Conservation (phyloP, 2,113 vertebrate species). For the Diadophis punctatus region DNA sequence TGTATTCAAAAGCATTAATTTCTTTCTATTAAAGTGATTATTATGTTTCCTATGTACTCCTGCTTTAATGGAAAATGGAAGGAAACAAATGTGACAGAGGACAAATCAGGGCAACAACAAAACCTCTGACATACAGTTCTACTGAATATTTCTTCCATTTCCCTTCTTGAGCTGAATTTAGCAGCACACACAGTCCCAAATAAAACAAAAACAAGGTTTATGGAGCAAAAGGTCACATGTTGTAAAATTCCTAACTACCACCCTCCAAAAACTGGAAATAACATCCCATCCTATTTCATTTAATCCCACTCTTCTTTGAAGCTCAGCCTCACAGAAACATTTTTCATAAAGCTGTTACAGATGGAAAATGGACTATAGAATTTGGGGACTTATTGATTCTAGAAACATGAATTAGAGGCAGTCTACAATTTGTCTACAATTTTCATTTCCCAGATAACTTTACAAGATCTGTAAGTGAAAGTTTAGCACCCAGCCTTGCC, state of each 20-base stretch:
- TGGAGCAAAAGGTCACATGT: not conserved
- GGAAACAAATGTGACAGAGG: constrained; percentile 55
- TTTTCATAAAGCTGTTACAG: not conserved
- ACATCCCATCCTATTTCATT: not conserved
- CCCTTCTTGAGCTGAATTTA: constrained; percentile 53
- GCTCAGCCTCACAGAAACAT: not conserved
- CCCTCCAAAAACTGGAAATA: constrained; percentile 2
- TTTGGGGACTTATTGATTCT: not conserved
- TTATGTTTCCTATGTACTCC: not conserved
- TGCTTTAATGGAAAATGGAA: constrained; percentile 50
- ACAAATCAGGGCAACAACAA: constrained; percentile 48
- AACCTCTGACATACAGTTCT: constrained; percentile 47
- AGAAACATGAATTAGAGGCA: not conserved
- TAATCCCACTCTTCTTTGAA: constrained; percentile 1
- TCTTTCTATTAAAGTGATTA: not conserved
- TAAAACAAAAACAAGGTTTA: constrained; percentile 17
- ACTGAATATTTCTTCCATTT: constrained; percentile 45
- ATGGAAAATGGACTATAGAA: not conserved
- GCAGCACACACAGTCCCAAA: not conserved
- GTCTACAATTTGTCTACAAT: not conserved
- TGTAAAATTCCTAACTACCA: constrained; percentile 17
- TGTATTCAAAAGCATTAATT: not conserved
- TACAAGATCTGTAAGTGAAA: not conserved
- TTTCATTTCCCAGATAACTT: not conserved
- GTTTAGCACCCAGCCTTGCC: not conserved